phyloP scores from a whole-genome alignment of 2,888 invertebrate genomes.

The Amphiduros pacificus region DNA sequence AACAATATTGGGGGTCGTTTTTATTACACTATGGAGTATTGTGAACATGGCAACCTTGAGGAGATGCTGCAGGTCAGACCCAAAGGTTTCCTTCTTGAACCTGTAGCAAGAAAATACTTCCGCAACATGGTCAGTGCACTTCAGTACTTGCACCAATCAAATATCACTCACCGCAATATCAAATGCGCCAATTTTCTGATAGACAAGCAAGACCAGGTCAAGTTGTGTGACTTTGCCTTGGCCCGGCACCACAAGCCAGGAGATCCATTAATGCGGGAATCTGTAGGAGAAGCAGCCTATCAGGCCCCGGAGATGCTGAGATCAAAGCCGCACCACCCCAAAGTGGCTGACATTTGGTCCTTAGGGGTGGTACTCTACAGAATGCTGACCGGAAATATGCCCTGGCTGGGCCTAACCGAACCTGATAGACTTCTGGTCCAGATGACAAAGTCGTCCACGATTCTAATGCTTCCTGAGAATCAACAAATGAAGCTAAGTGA shows the following conservation, averaged over 20 bases:
- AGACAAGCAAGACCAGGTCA: conserved; percentile 1
- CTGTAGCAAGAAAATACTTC: not conserved
- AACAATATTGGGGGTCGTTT: not conserved
- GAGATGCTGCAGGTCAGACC: not conserved
- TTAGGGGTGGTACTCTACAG: not conserved
- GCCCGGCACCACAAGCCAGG: not conserved
- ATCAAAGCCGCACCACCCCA: not conserved
- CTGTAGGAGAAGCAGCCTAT: not conserved
- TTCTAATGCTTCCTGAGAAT: no score
- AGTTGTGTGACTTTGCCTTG: conserved; percentile 1
- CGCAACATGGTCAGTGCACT: not conserved
- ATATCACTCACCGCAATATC: not conserved
- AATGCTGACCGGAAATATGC: conserved; percentile 4
- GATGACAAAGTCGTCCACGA: no score
- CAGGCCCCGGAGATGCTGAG: not conserved
- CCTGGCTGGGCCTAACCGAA: no score
- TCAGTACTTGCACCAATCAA: conserved; percentile 2
- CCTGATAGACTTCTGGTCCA: no score
- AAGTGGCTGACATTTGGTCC: not conserved
- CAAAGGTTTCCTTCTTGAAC: not conserved
- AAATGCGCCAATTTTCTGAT: conserved; percentile 1
- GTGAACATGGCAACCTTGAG: conserved; percentile 4
- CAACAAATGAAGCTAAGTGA: no score
- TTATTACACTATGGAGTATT: conserved; percentile 6
- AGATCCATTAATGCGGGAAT: not conserved